Evolutionary conservation across 2,113 vertebrate genomes (phyloP).

Genomic region (Sclerurus mexicanus): DNA sequence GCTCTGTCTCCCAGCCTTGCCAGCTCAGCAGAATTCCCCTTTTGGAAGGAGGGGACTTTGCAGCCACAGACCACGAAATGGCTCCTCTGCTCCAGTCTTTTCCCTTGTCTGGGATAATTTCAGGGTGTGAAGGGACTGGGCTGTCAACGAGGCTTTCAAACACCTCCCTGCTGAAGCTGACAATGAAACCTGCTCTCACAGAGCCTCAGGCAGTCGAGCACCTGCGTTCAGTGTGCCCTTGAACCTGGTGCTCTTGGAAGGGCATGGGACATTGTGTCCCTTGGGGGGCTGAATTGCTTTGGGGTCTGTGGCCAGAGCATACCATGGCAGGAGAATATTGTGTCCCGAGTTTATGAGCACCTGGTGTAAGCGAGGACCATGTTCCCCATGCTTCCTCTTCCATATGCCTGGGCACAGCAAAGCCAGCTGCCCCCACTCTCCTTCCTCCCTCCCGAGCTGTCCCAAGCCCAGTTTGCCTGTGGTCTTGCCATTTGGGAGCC

Average conservation of each 20-base stretch:
- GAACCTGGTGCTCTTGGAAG: neutral
- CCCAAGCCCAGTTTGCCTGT: neutral
- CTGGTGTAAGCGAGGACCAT: neutral
- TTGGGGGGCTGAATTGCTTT: neutral
- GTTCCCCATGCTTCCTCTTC: neutral
- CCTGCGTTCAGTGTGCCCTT: rapidly evolving
- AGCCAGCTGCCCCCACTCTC: neutral
- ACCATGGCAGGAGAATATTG: neutral
- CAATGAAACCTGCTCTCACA: neutral
- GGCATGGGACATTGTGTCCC: rapidly evolving
- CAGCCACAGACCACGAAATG: neutral
- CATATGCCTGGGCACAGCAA: neutral
- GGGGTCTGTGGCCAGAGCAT: neutral
- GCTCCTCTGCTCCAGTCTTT: neutral
- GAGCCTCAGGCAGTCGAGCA: rapidly evolving
- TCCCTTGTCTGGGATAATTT: neutral
- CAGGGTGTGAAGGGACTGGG: neutral
- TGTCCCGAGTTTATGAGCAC: neutral
- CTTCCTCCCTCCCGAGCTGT: neutral
- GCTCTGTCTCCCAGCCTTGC: neutral
- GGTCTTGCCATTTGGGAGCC: neutral
- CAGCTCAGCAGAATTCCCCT: neutral
- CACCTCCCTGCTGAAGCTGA: neutral
- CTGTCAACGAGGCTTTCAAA: neutral
- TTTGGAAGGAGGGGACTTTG: neutral